Percentiles rank a stretch among this genome's conserved stretches.
phyloP scores from a whole-genome alignment of 2,797 vertebrate species.

The Oryzias sinensis region DNA sequence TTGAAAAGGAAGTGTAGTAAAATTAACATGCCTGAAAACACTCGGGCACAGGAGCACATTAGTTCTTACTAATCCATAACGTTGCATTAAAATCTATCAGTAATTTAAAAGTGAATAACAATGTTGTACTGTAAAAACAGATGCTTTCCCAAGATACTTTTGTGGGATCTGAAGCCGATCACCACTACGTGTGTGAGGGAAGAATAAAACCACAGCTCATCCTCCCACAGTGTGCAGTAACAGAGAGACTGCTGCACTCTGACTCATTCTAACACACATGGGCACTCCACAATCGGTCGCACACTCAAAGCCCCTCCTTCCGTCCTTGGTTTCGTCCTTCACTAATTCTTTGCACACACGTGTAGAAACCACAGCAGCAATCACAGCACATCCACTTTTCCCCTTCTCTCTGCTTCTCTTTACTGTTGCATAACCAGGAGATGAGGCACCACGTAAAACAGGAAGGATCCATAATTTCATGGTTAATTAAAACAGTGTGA shows the following conservation, averaged over 20 bases:
- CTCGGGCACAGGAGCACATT: too few species aligned
- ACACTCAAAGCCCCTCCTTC: slow-evolving; percentile 24
- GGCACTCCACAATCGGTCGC: slow-evolving; percentile 1
- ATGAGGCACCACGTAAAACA: slow-evolving; percentile 31
- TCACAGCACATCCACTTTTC: slow-evolving; percentile 3
- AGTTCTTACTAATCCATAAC: too few species aligned
- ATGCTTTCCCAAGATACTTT: slow-evolving; percentile 21
- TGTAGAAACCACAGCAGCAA: slow-evolving; percentile 10
- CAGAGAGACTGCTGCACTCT: slow-evolving; percentile 40
- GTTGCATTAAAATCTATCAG: too few species aligned
- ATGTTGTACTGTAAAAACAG: not conserved
- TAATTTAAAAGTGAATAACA: not conserved
- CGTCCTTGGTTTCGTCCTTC: slow-evolving; percentile 56
- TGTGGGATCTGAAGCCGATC: slow-evolving; percentile 27
- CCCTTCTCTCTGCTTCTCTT: slow-evolving; percentile 15
- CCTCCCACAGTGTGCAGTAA: slow-evolving; percentile 54
- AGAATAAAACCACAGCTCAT: slow-evolving; percentile 36
- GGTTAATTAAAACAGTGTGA: slow-evolving; percentile 61
- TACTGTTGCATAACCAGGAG: slow-evolving; percentile 30
- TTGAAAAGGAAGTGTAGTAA: too few species aligned
- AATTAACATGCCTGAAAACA: too few species aligned
- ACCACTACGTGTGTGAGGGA: slow-evolving; percentile 3
- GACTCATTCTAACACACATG: slow-evolving; percentile 51
- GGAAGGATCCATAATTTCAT: slow-evolving; percentile 43
- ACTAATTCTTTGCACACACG: slow-evolving; percentile 30